Evolutionary conservation across 2,113 vertebrate species (phyloP).

Genomic region (Stictonetta naevosa): DNA sequence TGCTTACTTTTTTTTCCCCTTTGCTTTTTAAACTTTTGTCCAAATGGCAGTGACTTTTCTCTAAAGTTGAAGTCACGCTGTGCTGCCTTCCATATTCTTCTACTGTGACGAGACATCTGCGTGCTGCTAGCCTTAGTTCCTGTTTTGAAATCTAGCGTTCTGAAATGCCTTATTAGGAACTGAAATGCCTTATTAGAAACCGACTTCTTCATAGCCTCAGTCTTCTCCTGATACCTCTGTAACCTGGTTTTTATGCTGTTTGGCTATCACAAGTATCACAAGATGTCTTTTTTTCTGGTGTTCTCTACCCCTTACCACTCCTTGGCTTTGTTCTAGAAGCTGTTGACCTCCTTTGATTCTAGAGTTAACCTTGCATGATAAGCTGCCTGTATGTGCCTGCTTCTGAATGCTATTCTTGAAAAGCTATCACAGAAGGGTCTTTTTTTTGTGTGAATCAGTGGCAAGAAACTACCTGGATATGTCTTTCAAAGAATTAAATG

Average conservation of each 20-base stretch:
- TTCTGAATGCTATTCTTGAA: background rate
- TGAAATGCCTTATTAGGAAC: background rate
- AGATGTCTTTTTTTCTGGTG: background rate
- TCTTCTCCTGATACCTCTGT: background rate
- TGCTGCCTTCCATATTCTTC: background rate
- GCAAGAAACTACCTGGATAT: background rate
- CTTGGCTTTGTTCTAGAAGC: background rate
- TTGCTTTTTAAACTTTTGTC: constrained; percentile 8
- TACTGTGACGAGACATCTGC: background rate
- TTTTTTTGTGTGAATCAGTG: background rate
- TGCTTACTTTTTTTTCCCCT: background rate
- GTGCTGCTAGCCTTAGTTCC: background rate
- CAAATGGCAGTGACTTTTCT: background rate
- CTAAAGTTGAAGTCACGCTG: background rate
- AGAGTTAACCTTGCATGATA: background rate
- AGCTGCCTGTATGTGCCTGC: background rate
- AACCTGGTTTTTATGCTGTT: background rate
- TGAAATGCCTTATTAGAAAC: background rate
- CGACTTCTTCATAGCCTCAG: background rate
- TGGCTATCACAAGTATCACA: background rate
- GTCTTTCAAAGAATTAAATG: background rate
- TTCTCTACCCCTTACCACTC: background rate
- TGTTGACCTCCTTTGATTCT: background rate
- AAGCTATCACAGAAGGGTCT: background rate
- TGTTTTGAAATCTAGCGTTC: background rate